A percentile compares a stretch with the other conserved stretches of the same genome.
phyloP scores from a whole-genome alignment of 2,113 vertebrate genomes.

The Reinhardtius hippoglossoides region DNA sequence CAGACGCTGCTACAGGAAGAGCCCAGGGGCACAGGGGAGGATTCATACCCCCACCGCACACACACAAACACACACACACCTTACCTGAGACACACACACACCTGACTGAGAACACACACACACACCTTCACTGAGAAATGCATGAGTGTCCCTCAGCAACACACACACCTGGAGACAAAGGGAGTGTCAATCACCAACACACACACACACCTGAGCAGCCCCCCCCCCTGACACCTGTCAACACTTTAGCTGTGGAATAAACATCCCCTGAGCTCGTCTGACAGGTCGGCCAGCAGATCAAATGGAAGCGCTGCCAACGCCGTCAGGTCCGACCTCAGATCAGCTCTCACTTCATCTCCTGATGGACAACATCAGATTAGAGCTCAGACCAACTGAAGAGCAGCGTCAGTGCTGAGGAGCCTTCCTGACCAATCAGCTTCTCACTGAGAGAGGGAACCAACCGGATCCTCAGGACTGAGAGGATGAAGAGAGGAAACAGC shows the following conservation, averaged over 20 bases:
- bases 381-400: background rate
- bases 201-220: slow-evolving; percentile 39
- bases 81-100: slow-evolving; percentile 26
- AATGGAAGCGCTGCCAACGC: slow-evolving; percentile 29
- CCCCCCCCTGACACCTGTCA: slow-evolving; percentile 73
- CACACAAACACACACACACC: slow-evolving; percentile 49
- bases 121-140: slow-evolving; percentile 60
- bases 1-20: slow-evolving; percentile 81
- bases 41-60: slow-evolving; percentile 41
- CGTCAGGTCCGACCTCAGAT: background rate
- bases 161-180: slow-evolving; percentile 10
- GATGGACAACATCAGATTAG: slow-evolving; percentile 33
- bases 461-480: too few species aligned
- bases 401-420: background rate
- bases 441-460: too few species aligned
- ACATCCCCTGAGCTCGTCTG: slow-evolving; percentile 73
- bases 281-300: slow-evolving; percentile 72
- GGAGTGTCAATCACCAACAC: slow-evolving; percentile 60
- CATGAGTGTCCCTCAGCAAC: slow-evolving; percentile 58
- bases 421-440: background rate
- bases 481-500: too few species aligned
- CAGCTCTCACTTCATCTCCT: background rate
- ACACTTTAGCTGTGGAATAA: slow-evolving; percentile 78
- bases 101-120: background rate
- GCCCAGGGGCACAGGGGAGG: slow-evolving; percentile 71